phyloP scores from a whole-genome alignment of 2,888 invertebrate species.

The Masnerella sp. region DNA sequence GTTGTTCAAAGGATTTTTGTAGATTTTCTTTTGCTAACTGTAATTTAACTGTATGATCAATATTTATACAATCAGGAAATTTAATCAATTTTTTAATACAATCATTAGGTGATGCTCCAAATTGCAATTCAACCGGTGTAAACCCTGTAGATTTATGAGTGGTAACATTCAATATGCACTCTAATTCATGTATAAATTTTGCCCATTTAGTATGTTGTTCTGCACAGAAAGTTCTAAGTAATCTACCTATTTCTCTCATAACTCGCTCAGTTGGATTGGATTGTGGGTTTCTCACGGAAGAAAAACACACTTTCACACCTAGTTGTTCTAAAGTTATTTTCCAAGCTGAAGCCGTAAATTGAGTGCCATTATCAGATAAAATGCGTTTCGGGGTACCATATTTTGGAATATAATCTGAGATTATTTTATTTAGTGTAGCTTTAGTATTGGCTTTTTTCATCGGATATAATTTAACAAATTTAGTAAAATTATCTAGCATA shows the following conservation, averaged over 20 bases:
- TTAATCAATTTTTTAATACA: too few species aligned
- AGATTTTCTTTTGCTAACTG: not conserved
- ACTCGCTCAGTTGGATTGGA: slow-evolving; percentile 38
- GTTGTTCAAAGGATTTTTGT: not conserved
- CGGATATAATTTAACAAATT: slow-evolving; percentile 29
- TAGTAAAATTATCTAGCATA: slow-evolving; percentile 24
- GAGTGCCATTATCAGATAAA: slow-evolving; percentile 7
- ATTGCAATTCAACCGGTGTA: too few species aligned
- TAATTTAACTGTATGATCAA: not conserved
- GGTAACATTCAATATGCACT: too few species aligned
- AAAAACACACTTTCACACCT: not conserved
- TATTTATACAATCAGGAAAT: not conserved
- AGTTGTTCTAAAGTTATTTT: not conserved
- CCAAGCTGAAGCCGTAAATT: slow-evolving; percentile 1
- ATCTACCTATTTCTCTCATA: not conserved
- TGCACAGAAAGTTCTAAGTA: not conserved
- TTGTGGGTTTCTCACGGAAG: slow-evolving; percentile 13
- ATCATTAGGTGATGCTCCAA: too few species aligned
- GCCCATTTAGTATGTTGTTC: not conserved
- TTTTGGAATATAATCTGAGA: slow-evolving; percentile 2
- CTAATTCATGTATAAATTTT: too few species aligned
- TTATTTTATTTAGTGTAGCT: slow-evolving; percentile 9
- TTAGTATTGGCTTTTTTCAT: slow-evolving; percentile 28
- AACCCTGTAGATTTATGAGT: too few species aligned
- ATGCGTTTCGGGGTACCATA: not conserved